Evolutionary conservation across 2,113 vertebrate species (phyloP).

Genomic region (Neotoma lepida): DNA sequence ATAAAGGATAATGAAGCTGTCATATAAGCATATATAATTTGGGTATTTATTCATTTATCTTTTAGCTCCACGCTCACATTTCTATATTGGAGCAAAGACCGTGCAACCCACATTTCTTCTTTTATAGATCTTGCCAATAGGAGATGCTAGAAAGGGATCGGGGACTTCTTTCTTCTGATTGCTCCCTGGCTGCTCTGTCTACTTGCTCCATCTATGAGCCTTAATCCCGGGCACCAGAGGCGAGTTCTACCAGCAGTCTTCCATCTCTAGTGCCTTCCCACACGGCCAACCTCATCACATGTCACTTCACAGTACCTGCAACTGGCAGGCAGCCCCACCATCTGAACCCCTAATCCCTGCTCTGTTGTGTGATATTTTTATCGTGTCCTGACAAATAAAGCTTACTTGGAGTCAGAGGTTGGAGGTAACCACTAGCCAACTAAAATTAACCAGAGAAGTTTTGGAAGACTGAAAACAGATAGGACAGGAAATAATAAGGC

Average conservation of each 20-base stretch:
- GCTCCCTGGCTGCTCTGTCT: neutral
- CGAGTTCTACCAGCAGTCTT: neutral
- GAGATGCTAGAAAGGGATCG: neutral
- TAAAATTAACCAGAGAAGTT: too few species aligned
- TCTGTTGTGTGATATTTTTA: too few species aligned
- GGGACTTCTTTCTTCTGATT: neutral
- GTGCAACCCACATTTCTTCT: constrained; percentile 3
- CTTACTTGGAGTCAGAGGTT: too few species aligned
- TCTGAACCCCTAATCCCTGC: neutral
- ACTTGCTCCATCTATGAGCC: neutral
- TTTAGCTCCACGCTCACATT: neutral
- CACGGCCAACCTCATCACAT: neutral
- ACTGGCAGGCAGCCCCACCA: neutral
- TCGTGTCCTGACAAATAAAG: too few species aligned
- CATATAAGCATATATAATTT: neutral
- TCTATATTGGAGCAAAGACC: neutral
- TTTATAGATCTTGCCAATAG: neutral
- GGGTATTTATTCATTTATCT: neutral
- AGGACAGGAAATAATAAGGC: too few species aligned
- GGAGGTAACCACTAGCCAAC: too few species aligned
- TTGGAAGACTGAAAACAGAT: too few species aligned
- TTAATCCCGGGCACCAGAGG: neutral
- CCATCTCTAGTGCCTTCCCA: neutral
- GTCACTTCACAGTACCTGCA: neutral
- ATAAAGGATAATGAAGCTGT: neutral